phyloP scores from a whole-genome alignment of 2,113 vertebrate genomes.

The Synodontis membranacea region DNA sequence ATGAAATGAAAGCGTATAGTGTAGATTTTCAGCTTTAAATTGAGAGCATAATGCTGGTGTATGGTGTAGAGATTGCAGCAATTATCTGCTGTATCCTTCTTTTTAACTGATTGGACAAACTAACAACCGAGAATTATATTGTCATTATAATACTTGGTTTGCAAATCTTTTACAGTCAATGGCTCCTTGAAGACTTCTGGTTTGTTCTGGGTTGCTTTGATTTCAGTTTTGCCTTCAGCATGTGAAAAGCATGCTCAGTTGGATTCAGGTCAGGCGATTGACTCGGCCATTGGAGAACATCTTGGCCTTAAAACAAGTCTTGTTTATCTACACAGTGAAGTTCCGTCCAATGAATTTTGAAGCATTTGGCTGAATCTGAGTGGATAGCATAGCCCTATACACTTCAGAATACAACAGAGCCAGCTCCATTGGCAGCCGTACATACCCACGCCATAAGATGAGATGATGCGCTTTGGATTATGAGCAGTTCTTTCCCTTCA shows the following conservation, averaged over 20 bases:
- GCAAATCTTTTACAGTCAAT: background rate
- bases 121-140: background rate
- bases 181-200: background rate
- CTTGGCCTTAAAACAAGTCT: background rate
- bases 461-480: background rate
- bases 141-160: background rate
- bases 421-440: background rate
- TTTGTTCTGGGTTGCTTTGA: background rate
- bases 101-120: background rate
- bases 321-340: background rate
- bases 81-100: background rate
- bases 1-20: background rate
- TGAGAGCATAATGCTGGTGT: background rate
- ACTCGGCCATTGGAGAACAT: background rate
- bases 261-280: background rate
- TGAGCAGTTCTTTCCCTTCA: background rate
- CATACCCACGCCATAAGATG: background rate
- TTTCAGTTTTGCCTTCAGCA: background rate
- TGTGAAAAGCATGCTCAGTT: background rate
- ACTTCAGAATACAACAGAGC: background rate
- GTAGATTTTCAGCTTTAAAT: background rate
- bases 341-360: background rate
- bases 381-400: background rate
- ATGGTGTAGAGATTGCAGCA: background rate
- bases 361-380: background rate